Percentiles rank a stretch among this genome's conserved stretches.
phyloP scores from a whole-genome alignment of 2,888 invertebrate genomes.

The Heteromyza rotundicornis region DNA sequence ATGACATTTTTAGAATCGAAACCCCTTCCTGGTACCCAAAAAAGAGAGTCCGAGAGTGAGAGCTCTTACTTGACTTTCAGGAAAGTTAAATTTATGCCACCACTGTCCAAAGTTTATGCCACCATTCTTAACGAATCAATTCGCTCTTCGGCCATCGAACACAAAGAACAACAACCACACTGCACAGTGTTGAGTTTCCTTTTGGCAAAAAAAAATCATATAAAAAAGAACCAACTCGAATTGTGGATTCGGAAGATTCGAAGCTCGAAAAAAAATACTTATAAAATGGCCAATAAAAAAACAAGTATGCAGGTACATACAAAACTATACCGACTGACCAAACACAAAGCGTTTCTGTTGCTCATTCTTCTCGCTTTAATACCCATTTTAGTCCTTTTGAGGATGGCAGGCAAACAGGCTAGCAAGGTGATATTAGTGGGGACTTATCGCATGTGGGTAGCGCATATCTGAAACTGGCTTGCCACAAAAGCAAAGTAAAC shows the following conservation, averaged over 20 bases:
- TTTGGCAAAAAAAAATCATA: neutral
- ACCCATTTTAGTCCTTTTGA: slow-evolving; percentile 31
- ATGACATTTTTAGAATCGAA: too few relatives aligned
- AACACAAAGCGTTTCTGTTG: neutral
- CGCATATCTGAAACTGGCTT: neutral
- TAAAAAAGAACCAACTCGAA: neutral
- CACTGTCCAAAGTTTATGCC: neutral
- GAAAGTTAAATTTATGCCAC: too few relatives aligned
- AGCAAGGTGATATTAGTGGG: neutral
- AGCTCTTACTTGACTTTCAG: too few relatives aligned
- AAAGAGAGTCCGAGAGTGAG: too few relatives aligned
- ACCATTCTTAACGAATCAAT: neutral
- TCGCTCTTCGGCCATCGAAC: neutral
- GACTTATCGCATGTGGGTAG: neutral
- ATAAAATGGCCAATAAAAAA: neutral
- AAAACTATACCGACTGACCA: too few relatives aligned
- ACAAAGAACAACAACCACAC: neutral
- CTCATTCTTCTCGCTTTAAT: slow-evolving; percentile 28
- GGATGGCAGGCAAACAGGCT: neutral
- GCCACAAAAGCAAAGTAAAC: too few relatives aligned
- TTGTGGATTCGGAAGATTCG: neutral
- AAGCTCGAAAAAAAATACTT: neutral
- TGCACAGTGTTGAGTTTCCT: neutral
- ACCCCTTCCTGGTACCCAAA: too few relatives aligned
- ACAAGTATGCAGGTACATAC: neutral